Evolutionary conservation across 2,888 invertebrate genomes (phyloP).

Genomic region (Pristionchus japonicus): DNA sequence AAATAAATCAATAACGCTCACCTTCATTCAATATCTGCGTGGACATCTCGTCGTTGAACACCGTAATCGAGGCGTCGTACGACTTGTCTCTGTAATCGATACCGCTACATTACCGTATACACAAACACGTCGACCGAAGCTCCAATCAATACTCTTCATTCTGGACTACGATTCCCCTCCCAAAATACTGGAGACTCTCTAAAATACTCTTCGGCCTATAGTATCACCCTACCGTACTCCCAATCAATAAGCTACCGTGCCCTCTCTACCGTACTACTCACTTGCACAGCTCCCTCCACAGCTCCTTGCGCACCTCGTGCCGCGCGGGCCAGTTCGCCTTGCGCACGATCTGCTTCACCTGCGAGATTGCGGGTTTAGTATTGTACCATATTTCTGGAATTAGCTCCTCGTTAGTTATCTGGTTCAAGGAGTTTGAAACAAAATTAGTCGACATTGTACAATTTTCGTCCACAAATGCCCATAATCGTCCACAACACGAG

Average conservation of each 20-base stretch:
- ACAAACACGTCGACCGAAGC: neutral
- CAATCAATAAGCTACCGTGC: neutral
- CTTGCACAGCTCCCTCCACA: constrained; percentile 72
- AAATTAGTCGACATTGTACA: neutral
- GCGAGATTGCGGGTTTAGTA: constrained; percentile 48
- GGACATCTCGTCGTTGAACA: constrained; percentile 42
- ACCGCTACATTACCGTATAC: neutral
- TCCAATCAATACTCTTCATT: neutral
- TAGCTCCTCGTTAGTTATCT: neutral
- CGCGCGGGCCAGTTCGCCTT: constrained; percentile 72
- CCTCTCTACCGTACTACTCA: constrained; percentile 38
- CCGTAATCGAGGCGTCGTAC: constrained; percentile 39
- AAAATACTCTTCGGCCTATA: neutral
- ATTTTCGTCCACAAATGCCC: too few relatives aligned
- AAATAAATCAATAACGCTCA: neutral
- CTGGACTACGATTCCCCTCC: neutral
- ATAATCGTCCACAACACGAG: too few relatives aligned
- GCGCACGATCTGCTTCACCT: constrained; percentile 74
- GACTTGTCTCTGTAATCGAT: constrained; percentile 31
- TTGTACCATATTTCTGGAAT: neutral
- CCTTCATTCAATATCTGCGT: constrained; percentile 39
- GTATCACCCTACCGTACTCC: neutral
- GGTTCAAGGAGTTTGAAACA: neutral
- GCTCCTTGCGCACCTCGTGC: constrained; percentile 72
- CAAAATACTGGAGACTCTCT: too few relatives aligned